phyloP scores from a whole-genome alignment of 2,113 vertebrate genomes.

The Scomber scombrus region DNA sequence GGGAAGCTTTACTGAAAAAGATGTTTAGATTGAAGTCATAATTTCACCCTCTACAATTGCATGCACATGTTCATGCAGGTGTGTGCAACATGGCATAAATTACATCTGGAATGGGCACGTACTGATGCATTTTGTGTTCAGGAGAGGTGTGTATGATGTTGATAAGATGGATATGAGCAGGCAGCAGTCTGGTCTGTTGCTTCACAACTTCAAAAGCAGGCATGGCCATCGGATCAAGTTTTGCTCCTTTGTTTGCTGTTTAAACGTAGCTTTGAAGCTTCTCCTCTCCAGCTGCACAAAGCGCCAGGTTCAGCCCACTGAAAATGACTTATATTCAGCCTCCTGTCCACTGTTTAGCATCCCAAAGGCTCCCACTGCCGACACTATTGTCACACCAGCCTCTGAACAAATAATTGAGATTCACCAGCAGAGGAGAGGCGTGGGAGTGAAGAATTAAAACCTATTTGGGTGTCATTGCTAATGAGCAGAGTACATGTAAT shows the following conservation, averaged over 20 bases:
- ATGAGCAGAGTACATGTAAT: conserved; percentile 68
- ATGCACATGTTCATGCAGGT: neutral
- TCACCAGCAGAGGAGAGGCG: conserved; percentile 86
- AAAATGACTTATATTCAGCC: conserved; percentile 81
- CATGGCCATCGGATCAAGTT: conserved; percentile 89
- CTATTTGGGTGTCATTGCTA: conserved; percentile 82
- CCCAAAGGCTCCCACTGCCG: conserved; percentile 90
- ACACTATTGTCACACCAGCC: conserved; percentile 88
- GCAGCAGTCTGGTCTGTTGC: conserved; percentile 70
- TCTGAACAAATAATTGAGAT: conserved; percentile 96
- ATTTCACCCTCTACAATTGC: conserved; percentile 6
- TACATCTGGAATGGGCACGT: conserved; percentile 20
- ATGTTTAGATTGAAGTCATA: neutral
- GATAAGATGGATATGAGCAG: conserved; percentile 47
- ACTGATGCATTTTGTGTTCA: conserved; percentile 17
- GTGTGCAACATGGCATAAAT: conserved; percentile 21
- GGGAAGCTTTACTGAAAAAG: neutral
- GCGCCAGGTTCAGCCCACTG: conserved; percentile 75
- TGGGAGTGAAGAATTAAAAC: conserved; percentile 86
- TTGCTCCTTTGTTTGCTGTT: conserved; percentile 86
- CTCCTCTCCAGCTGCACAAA: conserved; percentile 88
- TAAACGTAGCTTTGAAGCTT: conserved; percentile 96
- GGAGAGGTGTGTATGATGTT: conserved; percentile 32
- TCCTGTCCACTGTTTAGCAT: conserved; percentile 91
- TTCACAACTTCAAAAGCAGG: conserved; percentile 93